Base-by-base conservation (phyloP, 2,797 vertebrate species). In the Schizopygopsis malacanthus region DNA sequence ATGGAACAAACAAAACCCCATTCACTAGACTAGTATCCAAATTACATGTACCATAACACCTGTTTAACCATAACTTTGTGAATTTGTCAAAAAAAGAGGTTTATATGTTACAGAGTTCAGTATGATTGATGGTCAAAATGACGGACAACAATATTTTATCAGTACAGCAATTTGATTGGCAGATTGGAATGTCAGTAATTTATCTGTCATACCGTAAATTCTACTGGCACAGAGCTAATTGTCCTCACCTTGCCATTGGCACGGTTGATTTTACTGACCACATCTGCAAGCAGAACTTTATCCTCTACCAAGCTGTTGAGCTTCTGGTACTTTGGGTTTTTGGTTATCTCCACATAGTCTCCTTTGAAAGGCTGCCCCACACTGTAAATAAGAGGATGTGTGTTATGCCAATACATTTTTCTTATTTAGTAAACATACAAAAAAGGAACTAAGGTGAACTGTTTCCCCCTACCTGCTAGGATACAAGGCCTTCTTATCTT, bases 281-380 rank as follows among this genome's bases (percentile, higher is more conserved):
- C 94, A 88, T 99, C 98, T 2, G 98, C 97, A 89, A 99, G 95
- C 85, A 99, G 96, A 63, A 99, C 96, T 92, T 98, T 99, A 85
- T 99, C 98, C 63, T 99, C 98, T 89, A 98, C 92, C 0, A 95
- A 93, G 71, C 95, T 97, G 93, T 95, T 97, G 71, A 99, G 97
- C 72, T 99, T 99, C 92, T 97, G 98, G 92, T 99, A 99, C 91
- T 98, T 99, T 80, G 98, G 98, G 91, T 98, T 98, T 92, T 98
- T 98, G 87, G 92, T 95, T 90, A 99, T 98, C 94, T 99, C 98
- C 94, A 99, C 80, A 92, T 99, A 99, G 93, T 98, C 97, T 52
- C 98, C 98, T 94, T 97, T 97, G 93, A 99, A 99, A 0, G 97
- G 97, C 41, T 99, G 97, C 22, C 96, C 96, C 87, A 99, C 98